phyloP scores from a whole-genome alignment of 2,888 invertebrate species.

The Thalpophila matura region DNA sequence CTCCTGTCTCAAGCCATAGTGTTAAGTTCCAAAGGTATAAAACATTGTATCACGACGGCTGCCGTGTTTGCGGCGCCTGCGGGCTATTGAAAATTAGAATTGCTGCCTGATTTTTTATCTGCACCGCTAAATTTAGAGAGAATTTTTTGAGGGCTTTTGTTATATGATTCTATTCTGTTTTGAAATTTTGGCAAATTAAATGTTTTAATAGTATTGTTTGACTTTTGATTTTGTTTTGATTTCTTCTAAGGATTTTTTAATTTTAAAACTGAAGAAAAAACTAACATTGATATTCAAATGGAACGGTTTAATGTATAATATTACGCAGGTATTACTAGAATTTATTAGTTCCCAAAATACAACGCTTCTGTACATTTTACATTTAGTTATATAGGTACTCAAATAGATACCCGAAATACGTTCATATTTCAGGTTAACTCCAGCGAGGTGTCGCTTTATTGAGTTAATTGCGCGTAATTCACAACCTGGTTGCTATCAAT shows the following conservation, averaged over 20 bases:
- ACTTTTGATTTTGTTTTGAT: not conserved
- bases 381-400: no score
- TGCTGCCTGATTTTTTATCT: slow-evolving; percentile 80
- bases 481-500: slow-evolving; percentile 72
- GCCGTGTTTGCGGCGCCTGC: slow-evolving; percentile 81
- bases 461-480: slow-evolving; percentile 71
- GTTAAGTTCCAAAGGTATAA: slow-evolving; percentile 75
- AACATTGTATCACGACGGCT: slow-evolving; percentile 79
- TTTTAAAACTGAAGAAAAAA: no score
- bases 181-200: slow-evolving; percentile 29
- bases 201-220: slow-evolving; percentile 17
- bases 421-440: slow-evolving; percentile 55
- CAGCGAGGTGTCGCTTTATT: slow-evolving; percentile 61
- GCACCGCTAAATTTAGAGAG: slow-evolving; percentile 74
- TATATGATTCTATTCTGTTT: slow-evolving; percentile 57
- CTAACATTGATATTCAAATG: no score
- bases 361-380: not conserved
- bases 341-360: not conserved
- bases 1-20: slow-evolving; percentile 61
- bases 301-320: no score
- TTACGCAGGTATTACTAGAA: no score
- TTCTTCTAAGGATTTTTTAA: not conserved
- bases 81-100: slow-evolving; percentile 89
- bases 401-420: slow-evolving; percentile 31
- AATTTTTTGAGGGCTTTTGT: slow-evolving; percentile 77